Evolutionary conservation across 2,797 vertebrate species (phyloP).

Genomic region (Cyclopterus lumpus): DNA sequence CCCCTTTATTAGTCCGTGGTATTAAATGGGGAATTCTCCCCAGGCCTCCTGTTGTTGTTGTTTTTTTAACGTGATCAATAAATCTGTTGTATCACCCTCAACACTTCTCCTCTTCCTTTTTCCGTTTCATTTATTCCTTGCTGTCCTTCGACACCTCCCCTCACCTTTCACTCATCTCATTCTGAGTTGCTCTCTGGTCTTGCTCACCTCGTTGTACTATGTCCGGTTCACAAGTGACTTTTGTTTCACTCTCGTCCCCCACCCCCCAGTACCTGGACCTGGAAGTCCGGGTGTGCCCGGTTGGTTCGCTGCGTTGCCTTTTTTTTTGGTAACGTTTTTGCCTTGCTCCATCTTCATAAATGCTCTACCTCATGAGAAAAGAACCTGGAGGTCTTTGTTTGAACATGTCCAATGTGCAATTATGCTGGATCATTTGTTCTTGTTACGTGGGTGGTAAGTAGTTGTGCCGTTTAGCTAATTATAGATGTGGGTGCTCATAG

Average conservation of each 20-base stretch:
- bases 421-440: slow-evolving; percentile 72
- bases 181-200: slow-evolving; percentile 5
- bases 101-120: not conserved
- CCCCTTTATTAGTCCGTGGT: not conserved
- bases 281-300: slow-evolving; percentile 31
- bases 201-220: slow-evolving; percentile 19
- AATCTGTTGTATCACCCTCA: not conserved
- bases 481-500: slow-evolving; percentile 67
- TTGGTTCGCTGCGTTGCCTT: slow-evolving; percentile 17
- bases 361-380: slow-evolving; percentile 59
- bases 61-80: not conserved
- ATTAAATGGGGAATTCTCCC: not conserved
- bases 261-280: slow-evolving; percentile 17
- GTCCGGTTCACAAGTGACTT: slow-evolving; percentile 22
- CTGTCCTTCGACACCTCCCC: not conserved
- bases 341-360: slow-evolving; percentile 50
- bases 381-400: slow-evolving; percentile 60
- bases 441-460: slow-evolving; percentile 76
- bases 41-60: not conserved
- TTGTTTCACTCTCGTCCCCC: slow-evolving; percentile 8
- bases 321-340: slow-evolving; percentile 31
- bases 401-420: slow-evolving; percentile 75
- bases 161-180: not conserved
- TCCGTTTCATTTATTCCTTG: slow-evolving; percentile 14
- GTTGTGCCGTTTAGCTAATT: slow-evolving; percentile 75